phyloP scores from a whole-genome alignment of 2,797 vertebrate species.

The Xiphophorus birchmanni region DNA sequence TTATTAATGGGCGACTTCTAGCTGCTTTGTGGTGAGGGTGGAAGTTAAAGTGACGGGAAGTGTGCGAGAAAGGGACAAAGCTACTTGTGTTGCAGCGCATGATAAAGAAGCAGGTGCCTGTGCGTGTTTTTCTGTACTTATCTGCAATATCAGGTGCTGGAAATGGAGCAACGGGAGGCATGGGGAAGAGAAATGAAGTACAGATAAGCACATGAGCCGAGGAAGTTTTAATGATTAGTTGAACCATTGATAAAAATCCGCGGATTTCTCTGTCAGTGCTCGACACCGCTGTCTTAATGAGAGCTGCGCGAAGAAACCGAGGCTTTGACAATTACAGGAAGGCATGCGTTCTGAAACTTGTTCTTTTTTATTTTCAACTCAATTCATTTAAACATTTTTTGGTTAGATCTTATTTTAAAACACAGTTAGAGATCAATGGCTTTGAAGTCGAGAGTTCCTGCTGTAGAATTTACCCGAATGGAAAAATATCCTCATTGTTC shows the following conservation, averaged over 20 bases:
- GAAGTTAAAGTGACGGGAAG: constrained; percentile 69
- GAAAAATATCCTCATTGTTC: not conserved
- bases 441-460: constrained; percentile 24
- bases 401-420: constrained; percentile 24
- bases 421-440: constrained; percentile 7
- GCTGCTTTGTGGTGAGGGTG: constrained; percentile 54
- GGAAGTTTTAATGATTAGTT: constrained; percentile 74
- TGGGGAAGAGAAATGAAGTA: constrained; percentile 31
- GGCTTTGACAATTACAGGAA: constrained; percentile 60
- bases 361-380: constrained; percentile 30
- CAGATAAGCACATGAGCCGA: constrained; percentile 30
- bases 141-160: constrained; percentile 32
- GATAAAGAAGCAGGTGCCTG: constrained; percentile 60
- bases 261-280: constrained; percentile 44
- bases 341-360: constrained; percentile 66
- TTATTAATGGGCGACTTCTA: constrained; percentile 60
- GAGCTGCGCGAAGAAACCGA: constrained; percentile 54
- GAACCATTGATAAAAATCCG: constrained; percentile 73
- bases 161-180: constrained; percentile 46
- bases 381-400: constrained; percentile 11
- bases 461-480: constrained; percentile 19
- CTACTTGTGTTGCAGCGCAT: constrained; percentile 72
- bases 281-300: constrained; percentile 65
- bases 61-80: constrained; percentile 60
- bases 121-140: constrained; percentile 28